Conservation (phyloP, 2,113 vertebrate species). For the Corythornis cristatus region DNA sequence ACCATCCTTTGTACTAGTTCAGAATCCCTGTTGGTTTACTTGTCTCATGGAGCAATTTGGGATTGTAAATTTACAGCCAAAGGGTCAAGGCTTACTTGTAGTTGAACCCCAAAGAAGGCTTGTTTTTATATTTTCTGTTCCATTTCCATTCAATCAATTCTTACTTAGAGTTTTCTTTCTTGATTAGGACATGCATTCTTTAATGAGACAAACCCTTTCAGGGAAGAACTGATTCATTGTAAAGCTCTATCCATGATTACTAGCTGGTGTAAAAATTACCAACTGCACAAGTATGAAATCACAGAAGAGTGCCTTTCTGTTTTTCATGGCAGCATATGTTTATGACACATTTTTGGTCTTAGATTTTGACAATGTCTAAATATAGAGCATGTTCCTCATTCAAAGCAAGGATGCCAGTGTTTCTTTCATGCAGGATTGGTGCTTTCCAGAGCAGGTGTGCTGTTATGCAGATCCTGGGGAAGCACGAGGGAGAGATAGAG, state of each 20-base stretch:
- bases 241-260: neutral
- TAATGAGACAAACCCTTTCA: slow-evolving; percentile 27
- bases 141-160: neutral
- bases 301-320: neutral
- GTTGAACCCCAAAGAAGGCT: neutral
- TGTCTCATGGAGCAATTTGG: slow-evolving; percentile 6
- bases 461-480: neutral
- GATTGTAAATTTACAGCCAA: neutral
- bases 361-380: slow-evolving; percentile 2
- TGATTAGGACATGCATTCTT: neutral
- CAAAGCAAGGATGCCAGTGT: neutral
- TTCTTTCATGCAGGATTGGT: neutral
- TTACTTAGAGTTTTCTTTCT: neutral
- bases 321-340: slow-evolving; percentile 3
- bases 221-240: neutral
- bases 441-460: neutral
- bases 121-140: neutral
- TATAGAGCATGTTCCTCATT: slow-evolving; percentile 18
- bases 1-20: neutral
- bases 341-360: slow-evolving; percentile 34
- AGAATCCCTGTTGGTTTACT: slow-evolving; percentile 10
- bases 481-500: neutral
- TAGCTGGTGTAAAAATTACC: slow-evolving; percentile 7
- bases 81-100: slow-evolving; percentile 8
- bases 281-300: neutral